phyloP scores from a whole-genome alignment of 2,888 invertebrate species.

The Reticulitermes lucifugus region DNA sequence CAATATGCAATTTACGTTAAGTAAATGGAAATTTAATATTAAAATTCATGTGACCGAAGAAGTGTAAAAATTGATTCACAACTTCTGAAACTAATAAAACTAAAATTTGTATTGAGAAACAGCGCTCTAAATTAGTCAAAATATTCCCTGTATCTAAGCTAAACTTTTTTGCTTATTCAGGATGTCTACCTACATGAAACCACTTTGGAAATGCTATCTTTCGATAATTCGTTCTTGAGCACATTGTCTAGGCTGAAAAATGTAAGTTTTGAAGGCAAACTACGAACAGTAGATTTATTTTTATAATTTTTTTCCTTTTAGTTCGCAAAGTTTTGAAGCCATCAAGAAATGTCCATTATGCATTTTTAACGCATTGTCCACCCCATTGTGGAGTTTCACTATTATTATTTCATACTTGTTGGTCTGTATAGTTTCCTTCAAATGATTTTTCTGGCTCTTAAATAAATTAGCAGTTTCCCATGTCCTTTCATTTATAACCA shows the following conservation, averaged over 20 bases:
- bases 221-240: neutral
- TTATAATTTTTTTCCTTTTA: neutral
- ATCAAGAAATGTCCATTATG: slow-evolving; percentile 25
- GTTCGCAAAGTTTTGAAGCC: slow-evolving; percentile 12
- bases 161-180: neutral
- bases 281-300: slow-evolving; percentile 5
- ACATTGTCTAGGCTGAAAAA: neutral
- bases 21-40: no score
- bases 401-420: slow-evolving; percentile 16
- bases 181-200: neutral
- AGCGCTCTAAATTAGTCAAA: neutral
- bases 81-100: no score
- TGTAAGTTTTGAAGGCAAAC: neutral
- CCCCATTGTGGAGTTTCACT: neutral
- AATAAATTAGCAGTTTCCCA: slow-evolving; percentile 10
- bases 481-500: slow-evolving; percentile 17
- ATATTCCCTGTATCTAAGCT: neutral
- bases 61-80: no score
- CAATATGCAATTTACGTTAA: no score
- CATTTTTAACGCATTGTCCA: slow-evolving; percentile 9
- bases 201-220: neutral
- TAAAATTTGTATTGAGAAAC: no score
- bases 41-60: no score
- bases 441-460: slow-evolving; percentile 10
- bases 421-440: slow-evolving; percentile 8